Base-by-base conservation (phyloP, 1,140 invertebrate genomes). In the Agraylea sexmaculata region DNA sequence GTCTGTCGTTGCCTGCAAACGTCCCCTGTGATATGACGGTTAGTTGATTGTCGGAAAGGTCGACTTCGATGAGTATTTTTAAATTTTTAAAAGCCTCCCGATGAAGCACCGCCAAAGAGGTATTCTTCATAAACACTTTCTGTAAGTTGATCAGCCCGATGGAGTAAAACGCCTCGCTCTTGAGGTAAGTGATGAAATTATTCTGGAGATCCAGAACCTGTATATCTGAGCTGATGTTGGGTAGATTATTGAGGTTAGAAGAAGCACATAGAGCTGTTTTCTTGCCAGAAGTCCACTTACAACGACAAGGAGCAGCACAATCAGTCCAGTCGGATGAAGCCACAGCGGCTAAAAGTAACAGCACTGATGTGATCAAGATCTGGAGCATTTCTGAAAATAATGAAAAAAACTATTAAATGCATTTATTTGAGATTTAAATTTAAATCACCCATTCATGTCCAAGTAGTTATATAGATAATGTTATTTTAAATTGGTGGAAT, bases 201-300 rank as follows among this genome's bases (percentile, higher is more conserved):
- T 80, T 77, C 27, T 80, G 80, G 3, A 92, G 62, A 53, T 89
- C 82, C 29, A 92, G 67, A 13, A 89, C 83, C 64, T 91, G 87
- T 51, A 89, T 83, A 44, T 87, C 85, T 0, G 80, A 73, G 53
- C 83, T 82, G 43, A 91, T 68, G 11, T 70, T 70, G 13, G 86
- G 86, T 17, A 88, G 68, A 40, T 76, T 71, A 47, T 81, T 77
- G 37, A 87, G 73, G 36, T 80, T 78, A 17, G 80, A 75, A 40
- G 80, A 76, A 38, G 76, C 75, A 62, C 87, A 90, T 18, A 83
- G 66, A 19, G 85, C 87, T 2, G 83, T 86, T 53, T 87, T 87
- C 60, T 89, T 89, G 18, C 86, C 86, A 11, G 79, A 83, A 11
- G 80, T 80, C 87, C 87, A 91, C 63, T 86, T 88, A 69, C 87